phyloP scores from a whole-genome alignment of 2,888 invertebrate genomes.

The Xanthostigma xanthostigma region DNA sequence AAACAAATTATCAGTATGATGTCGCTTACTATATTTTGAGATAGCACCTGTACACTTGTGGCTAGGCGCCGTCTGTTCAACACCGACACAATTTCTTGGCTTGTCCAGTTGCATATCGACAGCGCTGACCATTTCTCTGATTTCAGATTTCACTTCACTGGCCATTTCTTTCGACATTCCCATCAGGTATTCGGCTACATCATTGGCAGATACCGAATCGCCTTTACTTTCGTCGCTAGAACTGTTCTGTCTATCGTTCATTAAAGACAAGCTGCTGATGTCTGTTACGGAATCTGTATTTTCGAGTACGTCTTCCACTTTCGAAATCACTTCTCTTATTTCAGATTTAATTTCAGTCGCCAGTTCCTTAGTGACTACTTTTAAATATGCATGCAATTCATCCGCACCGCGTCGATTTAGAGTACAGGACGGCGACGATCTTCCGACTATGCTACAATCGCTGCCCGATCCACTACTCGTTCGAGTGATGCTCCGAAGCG shows the following conservation, averaged over 20 bases:
- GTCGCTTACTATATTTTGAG: conserved; percentile 15
- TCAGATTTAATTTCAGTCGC: conserved; percentile 72
- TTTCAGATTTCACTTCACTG: conserved; percentile 63
- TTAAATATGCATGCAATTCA: conserved; percentile 58
- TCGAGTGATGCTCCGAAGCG: conserved; percentile 33
- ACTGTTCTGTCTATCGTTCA: conserved; percentile 28
- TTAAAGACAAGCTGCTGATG: conserved; percentile 22
- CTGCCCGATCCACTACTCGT: conserved; percentile 32
- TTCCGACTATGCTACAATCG: conserved; percentile 39
- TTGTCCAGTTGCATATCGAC: conserved; percentile 37
- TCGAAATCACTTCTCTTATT: conserved; percentile 63
- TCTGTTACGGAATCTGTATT: conserved; percentile 44
- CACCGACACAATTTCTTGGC: conserved; percentile 14
- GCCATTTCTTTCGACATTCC: conserved; percentile 66
- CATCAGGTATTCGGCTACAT: conserved; percentile 63
- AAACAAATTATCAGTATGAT: conserved; percentile 18
- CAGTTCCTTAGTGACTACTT: conserved; percentile 62
- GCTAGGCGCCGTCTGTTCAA: conserved; percentile 21
- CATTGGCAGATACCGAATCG: conserved; percentile 57
- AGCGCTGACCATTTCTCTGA: conserved; percentile 55
- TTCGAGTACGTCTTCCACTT: conserved; percentile 63
- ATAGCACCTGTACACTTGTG: conserved; percentile 19
- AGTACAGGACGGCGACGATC: conserved; percentile 37
- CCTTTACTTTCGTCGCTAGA: conserved; percentile 45
- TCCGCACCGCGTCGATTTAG: conserved; percentile 30